Conservation (phyloP, 2,113 vertebrate species). For the Silurus glanis region DNA sequence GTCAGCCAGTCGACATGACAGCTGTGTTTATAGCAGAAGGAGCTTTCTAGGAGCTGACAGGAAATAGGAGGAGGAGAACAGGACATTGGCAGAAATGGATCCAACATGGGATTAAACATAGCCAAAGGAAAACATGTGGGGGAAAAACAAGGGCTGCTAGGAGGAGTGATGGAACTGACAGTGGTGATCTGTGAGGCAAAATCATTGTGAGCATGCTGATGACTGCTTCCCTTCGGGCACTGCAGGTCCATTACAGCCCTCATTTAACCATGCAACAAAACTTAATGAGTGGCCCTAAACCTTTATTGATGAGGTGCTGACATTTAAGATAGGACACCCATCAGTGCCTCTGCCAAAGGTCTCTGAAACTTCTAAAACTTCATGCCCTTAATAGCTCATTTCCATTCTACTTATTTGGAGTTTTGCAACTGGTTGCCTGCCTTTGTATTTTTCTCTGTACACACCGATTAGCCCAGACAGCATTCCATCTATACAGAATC, state of each 20-base stretch:
- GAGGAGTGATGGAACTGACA: constrained; percentile 48
- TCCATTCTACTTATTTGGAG: neutral
- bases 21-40: constrained; percentile 75
- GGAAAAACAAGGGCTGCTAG: constrained; percentile 36
- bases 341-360: constrained; percentile 36
- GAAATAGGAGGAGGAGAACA: constrained; percentile 44
- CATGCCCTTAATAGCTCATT: constrained; percentile 26
- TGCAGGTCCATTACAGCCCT: constrained; percentile 49
- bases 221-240: constrained; percentile 53
- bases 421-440: neutral
- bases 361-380: constrained; percentile 45
- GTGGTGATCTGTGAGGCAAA: constrained; percentile 30
- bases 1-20: constrained; percentile 78
- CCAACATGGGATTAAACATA: constrained; percentile 60
- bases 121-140: constrained; percentile 36
- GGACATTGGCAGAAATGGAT: constrained; percentile 67
- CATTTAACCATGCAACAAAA: constrained; percentile 48
- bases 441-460: neutral
- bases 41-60: constrained; percentile 66
- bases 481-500: neutral
- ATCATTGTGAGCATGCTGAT: constrained; percentile 29
- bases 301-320: constrained; percentile 49
- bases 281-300: constrained; percentile 53
- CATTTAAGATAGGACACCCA: constrained; percentile 53
- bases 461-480: neutral